Base-by-base conservation (phyloP, 1,140 invertebrate species). In the Magallana angulata region DNA sequence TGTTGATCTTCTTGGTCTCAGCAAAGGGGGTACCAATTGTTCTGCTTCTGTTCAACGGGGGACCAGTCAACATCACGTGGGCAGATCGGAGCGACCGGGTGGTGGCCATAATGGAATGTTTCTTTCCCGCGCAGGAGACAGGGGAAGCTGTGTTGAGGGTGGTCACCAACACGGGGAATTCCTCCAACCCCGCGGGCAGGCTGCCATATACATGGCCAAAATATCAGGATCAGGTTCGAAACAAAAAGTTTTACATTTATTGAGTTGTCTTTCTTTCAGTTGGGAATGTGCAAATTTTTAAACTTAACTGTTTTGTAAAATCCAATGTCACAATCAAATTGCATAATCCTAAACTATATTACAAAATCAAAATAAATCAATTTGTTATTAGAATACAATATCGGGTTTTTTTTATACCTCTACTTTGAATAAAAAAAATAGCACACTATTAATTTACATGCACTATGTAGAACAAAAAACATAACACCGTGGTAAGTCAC, bases 111-210 rank as follows among this genome's bases (percentile, higher is more conserved):
- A 76, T 95, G 30, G 90, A 93, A 60, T 93, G 93, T 86, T 94
- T 94, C 68, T 94, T 93, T 82, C 93, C 93, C 18, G 94, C 91
- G 0, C 94, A 95, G 86, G 87, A 90, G 1, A 91, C 93, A 7
- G 94, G 94, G 0, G 90, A 93, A 36, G 94, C 94, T 5, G 56
- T 95, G 1, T 85, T 36, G n/a, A 88, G 85, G 18, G 90, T 93
- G 9, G 76, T 94, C 4, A 90, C 89, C 0, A 91, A 86, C 71
- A 90, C 90, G 30, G 91, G 89, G 16, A 58, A 58, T 9, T 82
- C 90, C 58, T 86, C 89, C 11, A 93, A 91, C 85, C 93, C 94
- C 9, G 93, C 92, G 18, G 94, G 89, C 1, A 89, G 93, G 62
- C 87, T 94, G 4, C 93, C 94, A 0, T 90, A 88, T 58, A 94